phyloP scores from a whole-genome alignment of 2,113 vertebrate species.

The Paracanthobrama guichenoti region DNA sequence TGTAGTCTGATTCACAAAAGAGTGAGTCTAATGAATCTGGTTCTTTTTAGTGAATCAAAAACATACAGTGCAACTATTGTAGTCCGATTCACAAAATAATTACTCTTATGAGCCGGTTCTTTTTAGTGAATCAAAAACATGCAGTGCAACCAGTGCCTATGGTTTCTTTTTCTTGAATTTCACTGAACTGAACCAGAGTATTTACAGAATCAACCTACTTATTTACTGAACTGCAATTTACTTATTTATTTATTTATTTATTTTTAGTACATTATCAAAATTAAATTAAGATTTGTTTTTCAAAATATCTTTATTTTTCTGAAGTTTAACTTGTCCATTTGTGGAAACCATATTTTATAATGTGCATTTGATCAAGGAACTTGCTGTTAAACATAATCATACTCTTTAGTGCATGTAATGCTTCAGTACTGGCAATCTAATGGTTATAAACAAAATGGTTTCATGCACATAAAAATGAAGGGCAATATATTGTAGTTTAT shows the following conservation, averaged over 20 bases:
- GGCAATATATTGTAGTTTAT: background rate
- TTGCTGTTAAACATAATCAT: too few species aligned
- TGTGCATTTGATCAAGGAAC: too few species aligned
- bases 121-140: background rate
- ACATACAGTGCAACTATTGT: too few species aligned
- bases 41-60: too few species aligned
- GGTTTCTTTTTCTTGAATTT: background rate
- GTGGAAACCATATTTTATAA: too few species aligned
- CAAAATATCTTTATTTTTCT: background rate
- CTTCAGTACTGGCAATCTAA: too few species aligned
- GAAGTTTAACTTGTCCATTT: background rate
- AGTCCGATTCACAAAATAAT: too few species aligned
- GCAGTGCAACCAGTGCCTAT: too few species aligned
- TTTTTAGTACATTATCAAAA: background rate
- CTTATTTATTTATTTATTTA: too few species aligned
- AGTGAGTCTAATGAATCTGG: too few species aligned
- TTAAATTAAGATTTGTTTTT: background rate
- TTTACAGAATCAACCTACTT: background rate
- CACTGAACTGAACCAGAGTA: background rate
- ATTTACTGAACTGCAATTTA: background rate
- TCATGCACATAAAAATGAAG: background rate
- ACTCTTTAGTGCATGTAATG: too few species aligned
- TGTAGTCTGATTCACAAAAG: background rate
- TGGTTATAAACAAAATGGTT: background rate
- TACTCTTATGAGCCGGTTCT: background rate